A percentile compares a stretch with the other conserved stretches of the same genome.
Evolutionary conservation across 37 sponge, comb jelly and placozoan species (phyloP).

Genomic region (Chondrilla cf. caribensis): DNA sequence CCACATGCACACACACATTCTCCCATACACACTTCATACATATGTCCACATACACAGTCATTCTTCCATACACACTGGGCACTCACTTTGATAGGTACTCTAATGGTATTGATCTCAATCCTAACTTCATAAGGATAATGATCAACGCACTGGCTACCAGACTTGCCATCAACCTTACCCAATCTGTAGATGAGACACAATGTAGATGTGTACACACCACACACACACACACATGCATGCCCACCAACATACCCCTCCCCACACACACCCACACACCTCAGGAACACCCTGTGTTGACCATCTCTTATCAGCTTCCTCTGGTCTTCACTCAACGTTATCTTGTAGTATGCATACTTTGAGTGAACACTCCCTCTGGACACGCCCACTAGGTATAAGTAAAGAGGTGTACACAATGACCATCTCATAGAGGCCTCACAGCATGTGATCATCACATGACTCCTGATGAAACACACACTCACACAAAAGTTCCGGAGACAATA

Average conservation of each 20-base stretch:
- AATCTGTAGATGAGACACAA: background rate
- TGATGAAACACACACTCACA: background rate
- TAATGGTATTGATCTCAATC: constrained; percentile 8
- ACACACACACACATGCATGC: too few relatives aligned
- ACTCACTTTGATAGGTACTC: background rate
- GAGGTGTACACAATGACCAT: too few relatives aligned
- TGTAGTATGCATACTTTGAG: too few relatives aligned
- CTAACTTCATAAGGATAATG: background rate
- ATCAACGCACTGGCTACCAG: background rate
- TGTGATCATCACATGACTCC: too few relatives aligned
- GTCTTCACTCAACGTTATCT: background rate
- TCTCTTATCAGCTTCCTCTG: background rate
- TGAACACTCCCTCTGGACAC: too few relatives aligned
- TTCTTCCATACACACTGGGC: constrained; percentile 1
- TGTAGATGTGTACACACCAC: too few relatives aligned
- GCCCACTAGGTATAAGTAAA: too few relatives aligned
- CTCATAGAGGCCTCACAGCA: too few relatives aligned
- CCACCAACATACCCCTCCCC: too few relatives aligned
- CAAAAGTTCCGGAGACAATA: background rate
- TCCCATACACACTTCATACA: constrained; percentile 8
- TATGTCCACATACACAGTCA: constrained; percentile 30
- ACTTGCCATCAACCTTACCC: background rate
- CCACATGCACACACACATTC: constrained; percentile 30
- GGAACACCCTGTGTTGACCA: background rate
- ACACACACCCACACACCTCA: too few relatives aligned